These are phyloP conservation scores for Phalacrocorax carbo DNA, from an alignment of 2,113 vertebrate species.

Conservation along the genomic window DNA sequence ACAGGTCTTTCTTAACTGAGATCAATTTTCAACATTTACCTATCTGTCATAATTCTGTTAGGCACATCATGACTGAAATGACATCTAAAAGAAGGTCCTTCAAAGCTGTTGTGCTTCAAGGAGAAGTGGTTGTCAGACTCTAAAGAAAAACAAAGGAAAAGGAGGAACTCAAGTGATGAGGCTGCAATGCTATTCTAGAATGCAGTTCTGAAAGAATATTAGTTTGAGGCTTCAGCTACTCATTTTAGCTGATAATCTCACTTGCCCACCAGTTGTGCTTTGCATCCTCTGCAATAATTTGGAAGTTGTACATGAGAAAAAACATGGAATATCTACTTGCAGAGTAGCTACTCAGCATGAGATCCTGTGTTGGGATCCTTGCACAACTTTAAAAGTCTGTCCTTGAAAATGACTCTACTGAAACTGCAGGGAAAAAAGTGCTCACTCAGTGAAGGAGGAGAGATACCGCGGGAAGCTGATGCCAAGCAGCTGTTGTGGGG, in stretches of 20 bases:
- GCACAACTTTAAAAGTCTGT: not conserved
- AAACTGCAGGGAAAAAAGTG: not conserved
- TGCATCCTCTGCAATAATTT: not conserved
- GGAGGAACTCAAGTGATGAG: not conserved
- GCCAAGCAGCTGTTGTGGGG: not conserved
- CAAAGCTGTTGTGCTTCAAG: not conserved
- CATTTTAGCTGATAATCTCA: not conserved
- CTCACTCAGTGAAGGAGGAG: not conserved
- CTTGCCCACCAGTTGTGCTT: not conserved
- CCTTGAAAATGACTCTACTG: not conserved
- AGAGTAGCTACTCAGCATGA: not conserved
- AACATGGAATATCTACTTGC: no score
- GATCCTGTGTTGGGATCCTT: not conserved
- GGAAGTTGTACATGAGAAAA: not conserved
- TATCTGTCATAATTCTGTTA: not conserved
- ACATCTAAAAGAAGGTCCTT: not conserved
- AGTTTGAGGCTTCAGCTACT: not conserved
- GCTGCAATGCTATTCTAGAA: not conserved
- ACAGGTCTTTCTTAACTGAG: not conserved
- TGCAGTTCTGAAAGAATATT: not conserved
- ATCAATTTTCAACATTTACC: not conserved
- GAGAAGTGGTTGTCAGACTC: not conserved
- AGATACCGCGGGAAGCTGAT: not conserved
- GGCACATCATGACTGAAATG: not conserved
- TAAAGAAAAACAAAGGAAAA: not conserved